Evolutionary conservation across 1,140 invertebrate species (phyloP), one percentile per base, ranked within the genome.

Genomic region (Caerostris extrusa): DNA sequence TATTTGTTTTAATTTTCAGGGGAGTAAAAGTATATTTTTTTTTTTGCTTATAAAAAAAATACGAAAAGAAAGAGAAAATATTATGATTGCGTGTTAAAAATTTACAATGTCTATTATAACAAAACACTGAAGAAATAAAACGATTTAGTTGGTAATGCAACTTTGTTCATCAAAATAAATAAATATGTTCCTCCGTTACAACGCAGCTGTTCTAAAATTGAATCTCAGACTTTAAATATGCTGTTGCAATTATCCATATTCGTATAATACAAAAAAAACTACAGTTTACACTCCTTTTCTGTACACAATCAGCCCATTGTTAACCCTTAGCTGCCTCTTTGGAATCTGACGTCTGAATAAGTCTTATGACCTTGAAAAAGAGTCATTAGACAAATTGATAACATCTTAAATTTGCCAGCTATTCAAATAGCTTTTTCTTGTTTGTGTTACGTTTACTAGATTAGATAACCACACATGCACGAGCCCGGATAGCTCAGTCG

Each of bases 401-500:
- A 77, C 3, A 77, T 77, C 71, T 77, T 14, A 4, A 77, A 77
- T 77, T 53, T 5, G 2, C 34, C 50, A 77, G 50, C 71, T 77
- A 7, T 77, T 77, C 4, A 53, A 77, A 77, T 50, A 77, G 61
- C 61, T 17, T 67, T 34, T 17, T 67, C 7, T 67, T 7, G 61
- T 67, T 4, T 67, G 5, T 34, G 34, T 34, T 34, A 34, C 34
- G 34, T 34, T 34, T 34, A 34, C 34, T 34, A 34, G 34, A 34
- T 34, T 34, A 34, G 34, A n/a, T 17, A 6, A 2, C 0, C 0
- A 14, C 0, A 0, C 0, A 2, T 2, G 3, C 4, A 0, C 7
- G 58, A 87, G 94, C 94, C 94, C 94, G 94, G 94, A 94, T 94
- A 94, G 94, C 94, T 94, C 94, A 94, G 94, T 94, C 94, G 94